Conservation (phyloP, 2,888 invertebrate genomes). For the Hypomecis atomaria region DNA sequence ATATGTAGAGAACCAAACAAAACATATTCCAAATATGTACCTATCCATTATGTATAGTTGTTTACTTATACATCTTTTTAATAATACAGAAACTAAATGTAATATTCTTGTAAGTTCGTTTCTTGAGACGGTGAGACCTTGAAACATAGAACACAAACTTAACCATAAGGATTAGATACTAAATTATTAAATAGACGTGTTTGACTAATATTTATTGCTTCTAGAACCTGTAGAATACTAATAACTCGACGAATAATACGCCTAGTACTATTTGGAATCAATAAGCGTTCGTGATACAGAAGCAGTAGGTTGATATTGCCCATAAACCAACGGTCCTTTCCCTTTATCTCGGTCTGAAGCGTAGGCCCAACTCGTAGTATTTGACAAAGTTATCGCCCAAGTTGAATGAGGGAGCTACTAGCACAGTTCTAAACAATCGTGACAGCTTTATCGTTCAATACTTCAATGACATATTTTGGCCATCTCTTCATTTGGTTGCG, state of each 20-base stretch:
- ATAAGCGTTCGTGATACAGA: slow-evolving; percentile 21
- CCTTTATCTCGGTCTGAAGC: slow-evolving; percentile 43
- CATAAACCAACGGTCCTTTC: slow-evolving; percentile 42
- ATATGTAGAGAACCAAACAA: no score
- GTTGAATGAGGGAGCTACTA: slow-evolving; percentile 2
- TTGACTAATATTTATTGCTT: slow-evolving; percentile 6
- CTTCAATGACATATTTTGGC: not conserved
- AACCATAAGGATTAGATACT: not conserved
- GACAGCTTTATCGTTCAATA: not conserved
- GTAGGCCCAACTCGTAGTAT: slow-evolving; percentile 29
- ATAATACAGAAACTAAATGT: no score
- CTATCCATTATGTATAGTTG: no score
- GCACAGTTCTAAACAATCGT: not conserved
- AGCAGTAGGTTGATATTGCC: slow-evolving; percentile 37
- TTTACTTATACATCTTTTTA: no score
- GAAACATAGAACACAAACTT: not conserved
- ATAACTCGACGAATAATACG: slow-evolving; percentile 2
- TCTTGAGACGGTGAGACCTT: not conserved
- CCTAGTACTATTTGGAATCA: slow-evolving; percentile 8
- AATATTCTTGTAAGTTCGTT: no score
- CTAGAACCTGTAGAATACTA: slow-evolving; percentile 6
- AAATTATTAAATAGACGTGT: not conserved
- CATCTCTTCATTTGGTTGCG: not conserved
- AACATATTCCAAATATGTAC: no score
- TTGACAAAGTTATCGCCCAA: not conserved